phyloP scores from a whole-genome alignment of 2,797 vertebrate genomes.

The Semaprochilodus insignis region DNA sequence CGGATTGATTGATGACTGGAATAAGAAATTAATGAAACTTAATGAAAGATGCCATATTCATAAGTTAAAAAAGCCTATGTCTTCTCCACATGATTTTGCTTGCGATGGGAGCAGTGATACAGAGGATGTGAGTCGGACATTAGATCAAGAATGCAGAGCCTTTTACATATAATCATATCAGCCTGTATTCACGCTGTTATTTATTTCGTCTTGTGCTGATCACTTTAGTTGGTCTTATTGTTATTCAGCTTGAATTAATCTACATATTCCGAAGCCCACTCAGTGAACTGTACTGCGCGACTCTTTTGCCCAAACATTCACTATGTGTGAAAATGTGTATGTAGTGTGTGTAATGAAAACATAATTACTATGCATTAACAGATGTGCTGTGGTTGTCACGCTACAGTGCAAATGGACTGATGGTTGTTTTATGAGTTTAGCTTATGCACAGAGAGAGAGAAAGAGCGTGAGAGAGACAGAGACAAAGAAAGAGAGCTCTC shows the following conservation, averaged over 20 bases:
- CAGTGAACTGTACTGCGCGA: constrained; percentile 25
- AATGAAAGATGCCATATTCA: no score
- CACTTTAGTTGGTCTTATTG: neutral
- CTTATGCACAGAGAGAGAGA: constrained; percentile 15
- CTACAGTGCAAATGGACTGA: constrained; percentile 53
- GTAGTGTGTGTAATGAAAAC: constrained; percentile 46
- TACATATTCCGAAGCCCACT: neutral
- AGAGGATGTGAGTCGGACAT: neutral
- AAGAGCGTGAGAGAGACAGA: neutral
- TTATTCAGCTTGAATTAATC: neutral
- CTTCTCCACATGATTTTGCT: neutral
- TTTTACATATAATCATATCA: neutral
- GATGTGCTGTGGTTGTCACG: constrained; percentile 53
- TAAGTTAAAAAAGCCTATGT: neutral
- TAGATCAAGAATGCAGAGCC: neutral
- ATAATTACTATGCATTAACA: constrained; percentile 60
- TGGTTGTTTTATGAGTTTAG: constrained; percentile 45
- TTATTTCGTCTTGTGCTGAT: neutral
- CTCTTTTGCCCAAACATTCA: constrained; percentile 41
- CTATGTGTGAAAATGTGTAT: constrained; percentile 47
- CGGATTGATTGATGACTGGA: no score
- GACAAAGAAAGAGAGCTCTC: constrained; percentile 66
- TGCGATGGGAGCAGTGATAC: neutral
- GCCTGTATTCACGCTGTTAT: no score
- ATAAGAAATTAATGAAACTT: no score